A percentile compares a stretch with the other conserved stretches of the same genome.
These are phyloP conservation scores for Gila robusta DNA, from an alignment of 2,797 vertebrate genomes.

Conservation along the genomic window DNA sequence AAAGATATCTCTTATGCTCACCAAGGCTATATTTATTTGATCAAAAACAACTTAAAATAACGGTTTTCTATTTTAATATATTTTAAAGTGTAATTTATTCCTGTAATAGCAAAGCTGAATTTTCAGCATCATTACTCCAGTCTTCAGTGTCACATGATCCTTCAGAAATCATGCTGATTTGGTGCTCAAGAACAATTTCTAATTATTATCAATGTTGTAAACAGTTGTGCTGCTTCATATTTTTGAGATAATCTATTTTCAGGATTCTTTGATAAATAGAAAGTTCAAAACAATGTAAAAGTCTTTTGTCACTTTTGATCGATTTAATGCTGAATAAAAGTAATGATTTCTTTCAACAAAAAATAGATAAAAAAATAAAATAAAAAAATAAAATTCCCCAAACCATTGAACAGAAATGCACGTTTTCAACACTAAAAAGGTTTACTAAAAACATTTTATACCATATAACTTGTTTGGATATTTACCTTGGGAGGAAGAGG, in stretches of 20 bases:
- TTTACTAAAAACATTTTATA: background rate
- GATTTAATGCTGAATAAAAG: background rate
- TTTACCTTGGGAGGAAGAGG: constrained; percentile 87
- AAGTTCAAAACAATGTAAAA: background rate
- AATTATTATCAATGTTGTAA: background rate
- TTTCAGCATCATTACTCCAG: background rate
- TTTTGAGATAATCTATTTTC: background rate
- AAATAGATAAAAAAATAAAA: too few species aligned
- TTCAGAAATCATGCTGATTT: background rate
- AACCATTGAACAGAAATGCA: background rate
- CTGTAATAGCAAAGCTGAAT: background rate
- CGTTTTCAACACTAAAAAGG: background rate
- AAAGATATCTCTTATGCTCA: background rate
- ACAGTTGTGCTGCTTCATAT: background rate
- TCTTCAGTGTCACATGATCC: background rate
- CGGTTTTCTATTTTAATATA: background rate
- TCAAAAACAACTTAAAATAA: background rate
- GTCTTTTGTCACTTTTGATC: background rate
- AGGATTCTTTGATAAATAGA: background rate
- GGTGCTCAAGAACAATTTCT: background rate
- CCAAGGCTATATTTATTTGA: background rate
- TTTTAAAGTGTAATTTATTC: background rate
- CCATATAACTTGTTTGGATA: background rate
- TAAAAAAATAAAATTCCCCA: background rate
- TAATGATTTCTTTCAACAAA: background rate